Percentiles rank a stretch among this genome's conserved stretches.
Evolutionary conservation across 2,888 invertebrate species (phyloP).

Genomic region (Chaetogeoica ovagalla): DNA sequence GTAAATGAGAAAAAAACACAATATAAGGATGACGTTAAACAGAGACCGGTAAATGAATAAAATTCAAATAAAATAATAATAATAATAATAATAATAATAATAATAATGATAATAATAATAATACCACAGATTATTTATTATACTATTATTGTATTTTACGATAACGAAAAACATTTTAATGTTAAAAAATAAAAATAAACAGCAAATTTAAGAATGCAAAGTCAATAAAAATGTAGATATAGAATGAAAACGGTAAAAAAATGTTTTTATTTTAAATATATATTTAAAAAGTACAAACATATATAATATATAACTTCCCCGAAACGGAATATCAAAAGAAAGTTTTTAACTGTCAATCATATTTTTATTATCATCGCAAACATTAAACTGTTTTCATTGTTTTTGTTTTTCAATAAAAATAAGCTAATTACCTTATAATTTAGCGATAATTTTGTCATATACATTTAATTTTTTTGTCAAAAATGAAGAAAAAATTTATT

Average conservation of each 20-base stretch:
- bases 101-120: too few relatives aligned
- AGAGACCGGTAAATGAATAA: too few relatives aligned
- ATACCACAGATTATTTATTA: background rate
- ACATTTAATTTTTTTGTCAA: too few relatives aligned
- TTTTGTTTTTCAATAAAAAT: too few relatives aligned
- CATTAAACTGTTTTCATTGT: too few relatives aligned
- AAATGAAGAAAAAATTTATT: background rate
- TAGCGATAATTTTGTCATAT: too few relatives aligned
- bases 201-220: background rate
- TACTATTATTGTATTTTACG: background rate
- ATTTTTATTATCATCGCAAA: background rate
- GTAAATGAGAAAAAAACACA: too few relatives aligned
- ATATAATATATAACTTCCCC: constrained; percentile 9
- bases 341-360: constrained; percentile 15
- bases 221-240: background rate
- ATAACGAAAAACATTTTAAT: background rate
- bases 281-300: background rate
- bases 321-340: background rate
- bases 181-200: background rate
- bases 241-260: constrained; percentile 1
- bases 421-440: too few relatives aligned
- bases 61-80: too few relatives aligned
- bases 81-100: too few relatives aligned
- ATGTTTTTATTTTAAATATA: constrained; percentile 15
- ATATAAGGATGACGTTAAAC: too few relatives aligned